A percentile compares a stretch with the other conserved stretches of the same genome.
Conservation (phyloP, 2,113 vertebrate genomes). For the Cephalopholis sonnerati region DNA sequence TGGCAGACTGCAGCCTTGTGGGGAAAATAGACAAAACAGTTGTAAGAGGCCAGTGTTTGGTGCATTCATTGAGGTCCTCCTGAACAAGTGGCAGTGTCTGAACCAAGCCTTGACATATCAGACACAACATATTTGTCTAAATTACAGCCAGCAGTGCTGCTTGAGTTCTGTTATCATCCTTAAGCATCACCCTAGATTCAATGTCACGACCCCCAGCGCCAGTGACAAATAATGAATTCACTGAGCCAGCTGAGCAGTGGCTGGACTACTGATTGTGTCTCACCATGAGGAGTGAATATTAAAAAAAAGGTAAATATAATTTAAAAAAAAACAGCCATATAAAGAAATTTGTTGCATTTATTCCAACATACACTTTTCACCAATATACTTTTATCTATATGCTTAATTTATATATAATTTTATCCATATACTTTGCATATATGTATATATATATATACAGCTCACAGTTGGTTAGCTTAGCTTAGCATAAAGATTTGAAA, state of each 20-base stretch:
- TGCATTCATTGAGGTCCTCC: slow-evolving; percentile 26
- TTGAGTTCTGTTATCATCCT: slow-evolving; percentile 60
- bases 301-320: background rate
- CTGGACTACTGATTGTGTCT: slow-evolving; percentile 60
- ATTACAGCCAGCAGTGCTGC: slow-evolving; percentile 51
- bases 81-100: slow-evolving; percentile 44
- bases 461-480: too few relatives aligned
- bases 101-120: slow-evolving; percentile 44
- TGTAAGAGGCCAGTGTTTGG: background rate
- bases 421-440: too few relatives aligned
- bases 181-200: slow-evolving; percentile 59
- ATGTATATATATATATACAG: too few relatives aligned
- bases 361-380: too few relatives aligned
- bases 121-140: slow-evolving; percentile 67
- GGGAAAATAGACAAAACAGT: background rate
- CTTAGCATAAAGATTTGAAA: too few relatives aligned
- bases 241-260: slow-evolving; percentile 38
- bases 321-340: background rate
- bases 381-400: too few relatives aligned
- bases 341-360: too few relatives aligned
- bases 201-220: slow-evolving; percentile 64
- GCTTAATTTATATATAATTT: too few relatives aligned
- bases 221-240: slow-evolving; percentile 66
- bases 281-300: slow-evolving; percentile 22
- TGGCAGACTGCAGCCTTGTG: background rate